These are phyloP conservation scores for Podargus strigoides DNA, from an alignment of 2,797 vertebrate genomes.

Conservation along the genomic window DNA sequence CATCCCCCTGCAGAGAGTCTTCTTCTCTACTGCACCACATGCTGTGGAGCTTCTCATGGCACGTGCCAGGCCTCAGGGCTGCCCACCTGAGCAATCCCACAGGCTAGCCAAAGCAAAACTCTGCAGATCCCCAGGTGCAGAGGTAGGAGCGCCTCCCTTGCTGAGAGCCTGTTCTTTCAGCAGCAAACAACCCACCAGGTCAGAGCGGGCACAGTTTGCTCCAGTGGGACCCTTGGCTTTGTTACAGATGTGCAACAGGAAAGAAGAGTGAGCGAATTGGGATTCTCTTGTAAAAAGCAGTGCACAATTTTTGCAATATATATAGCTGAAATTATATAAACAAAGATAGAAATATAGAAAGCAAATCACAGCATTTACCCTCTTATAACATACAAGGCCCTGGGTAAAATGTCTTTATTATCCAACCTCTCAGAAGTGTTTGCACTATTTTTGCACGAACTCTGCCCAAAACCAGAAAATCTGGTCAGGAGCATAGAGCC, in stretches of 20 bases:
- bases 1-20: accelerated
- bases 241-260: background rate
- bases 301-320: background rate
- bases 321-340: background rate
- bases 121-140: background rate
- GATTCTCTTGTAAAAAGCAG: background rate
- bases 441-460: background rate
- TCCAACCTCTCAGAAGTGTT: background rate
- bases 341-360: background rate
- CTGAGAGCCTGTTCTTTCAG: background rate
- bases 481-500: background rate
- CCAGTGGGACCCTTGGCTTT: background rate
- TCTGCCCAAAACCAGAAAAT: background rate
- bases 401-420: background rate
- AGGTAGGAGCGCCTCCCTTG: background rate
- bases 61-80: accelerated
- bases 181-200: background rate
- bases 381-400: background rate
- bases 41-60: accelerated
- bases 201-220: accelerated
- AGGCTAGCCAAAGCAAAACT: background rate
- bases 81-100: background rate
- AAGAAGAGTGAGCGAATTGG: background rate
- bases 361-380: background rate
- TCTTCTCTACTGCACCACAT: background rate